Conservation (phyloP, 2,797 vertebrate species). For the Diplodus sargus region DNA sequence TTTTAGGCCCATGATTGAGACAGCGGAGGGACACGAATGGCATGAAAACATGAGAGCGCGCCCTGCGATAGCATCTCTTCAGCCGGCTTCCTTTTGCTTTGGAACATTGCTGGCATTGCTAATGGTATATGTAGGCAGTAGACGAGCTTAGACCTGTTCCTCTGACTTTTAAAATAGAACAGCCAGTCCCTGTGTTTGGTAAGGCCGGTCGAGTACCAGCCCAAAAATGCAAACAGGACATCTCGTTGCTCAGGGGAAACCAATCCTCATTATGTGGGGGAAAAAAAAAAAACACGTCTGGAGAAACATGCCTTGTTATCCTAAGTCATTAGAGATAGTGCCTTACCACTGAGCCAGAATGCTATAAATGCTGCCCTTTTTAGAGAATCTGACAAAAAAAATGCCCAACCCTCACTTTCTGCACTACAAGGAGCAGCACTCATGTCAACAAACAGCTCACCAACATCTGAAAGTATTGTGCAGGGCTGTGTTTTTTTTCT, state of each 20-base stretch:
- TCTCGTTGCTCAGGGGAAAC: slow-evolving; percentile 71
- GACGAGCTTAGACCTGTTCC: slow-evolving; percentile 82
- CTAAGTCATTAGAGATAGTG: slow-evolving; percentile 56
- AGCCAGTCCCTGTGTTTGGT: slow-evolving; percentile 67
- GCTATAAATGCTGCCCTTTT: slow-evolving; percentile 24
- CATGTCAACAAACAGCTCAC: background rate
- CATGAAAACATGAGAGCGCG: slow-evolving; percentile 70
- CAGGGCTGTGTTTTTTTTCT: slow-evolving; percentile 16
- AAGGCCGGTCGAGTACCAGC: slow-evolving; percentile 60
- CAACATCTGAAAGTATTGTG: slow-evolving; percentile 6
- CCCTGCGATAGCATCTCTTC: slow-evolving; percentile 83
- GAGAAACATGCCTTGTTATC: slow-evolving; percentile 65
- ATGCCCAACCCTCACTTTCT: slow-evolving; percentile 25
- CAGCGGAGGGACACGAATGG: slow-evolving; percentile 60
- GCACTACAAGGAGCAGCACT: background rate
- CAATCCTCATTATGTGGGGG: slow-evolving; percentile 67
- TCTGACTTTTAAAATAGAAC: slow-evolving; percentile 82
- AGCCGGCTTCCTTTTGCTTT: slow-evolving; percentile 77
- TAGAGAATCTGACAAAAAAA: slow-evolving; percentile 20
- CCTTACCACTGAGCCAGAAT: slow-evolving; percentile 31
- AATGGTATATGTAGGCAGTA: slow-evolving; percentile 80
- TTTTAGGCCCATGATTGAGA: slow-evolving; percentile 58
- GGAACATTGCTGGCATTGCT: slow-evolving; percentile 85
- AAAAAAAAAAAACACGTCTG: slow-evolving; percentile 42
- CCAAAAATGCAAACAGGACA: slow-evolving; percentile 82